Percentiles rank a stretch among this genome's conserved stretches.
These are phyloP conservation scores for Onthophagus sagittarius DNA, from an alignment of 2,888 invertebrate species.

Conservation along the genomic window DNA sequence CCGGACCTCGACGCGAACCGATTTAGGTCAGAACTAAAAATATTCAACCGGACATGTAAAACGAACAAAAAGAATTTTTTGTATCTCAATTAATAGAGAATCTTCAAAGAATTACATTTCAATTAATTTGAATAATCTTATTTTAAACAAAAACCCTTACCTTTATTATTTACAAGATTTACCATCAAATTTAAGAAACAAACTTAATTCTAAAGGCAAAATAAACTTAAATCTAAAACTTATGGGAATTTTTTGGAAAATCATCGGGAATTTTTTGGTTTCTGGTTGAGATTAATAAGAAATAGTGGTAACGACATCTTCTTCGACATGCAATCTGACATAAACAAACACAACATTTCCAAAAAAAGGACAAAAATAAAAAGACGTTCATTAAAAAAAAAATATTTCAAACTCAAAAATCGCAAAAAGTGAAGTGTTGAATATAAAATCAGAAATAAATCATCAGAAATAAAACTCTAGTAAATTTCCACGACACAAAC, in stretches of 20 bases:
- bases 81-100: too few relatives aligned
- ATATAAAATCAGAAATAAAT: too few relatives aligned
- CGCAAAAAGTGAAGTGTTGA: neutral
- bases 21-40: neutral
- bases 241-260: neutral
- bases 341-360: slow-evolving; percentile 32
- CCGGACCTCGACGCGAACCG: neutral
- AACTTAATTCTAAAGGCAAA: neutral
- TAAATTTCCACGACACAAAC: slow-evolving; percentile 9
- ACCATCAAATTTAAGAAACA: too few relatives aligned
- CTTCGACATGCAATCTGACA: slow-evolving; percentile 31
- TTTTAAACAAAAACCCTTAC: neutral
- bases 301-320: slow-evolving; percentile 12
- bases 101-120: too few relatives aligned
- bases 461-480: slow-evolving; percentile 15
- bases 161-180: neutral
- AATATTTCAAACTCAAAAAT: neutral
- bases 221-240: neutral
- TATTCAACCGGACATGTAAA: neutral
- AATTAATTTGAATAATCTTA: too few relatives aligned
- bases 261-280: neutral
- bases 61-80: neutral
- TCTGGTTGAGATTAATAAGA: neutral
- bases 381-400: neutral
- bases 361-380: neutral